A percentile compares a stretch with the other conserved stretches of the same genome.
phyloP scores from a whole-genome alignment of 2,888 invertebrate species.

The Conomelus anceps region DNA sequence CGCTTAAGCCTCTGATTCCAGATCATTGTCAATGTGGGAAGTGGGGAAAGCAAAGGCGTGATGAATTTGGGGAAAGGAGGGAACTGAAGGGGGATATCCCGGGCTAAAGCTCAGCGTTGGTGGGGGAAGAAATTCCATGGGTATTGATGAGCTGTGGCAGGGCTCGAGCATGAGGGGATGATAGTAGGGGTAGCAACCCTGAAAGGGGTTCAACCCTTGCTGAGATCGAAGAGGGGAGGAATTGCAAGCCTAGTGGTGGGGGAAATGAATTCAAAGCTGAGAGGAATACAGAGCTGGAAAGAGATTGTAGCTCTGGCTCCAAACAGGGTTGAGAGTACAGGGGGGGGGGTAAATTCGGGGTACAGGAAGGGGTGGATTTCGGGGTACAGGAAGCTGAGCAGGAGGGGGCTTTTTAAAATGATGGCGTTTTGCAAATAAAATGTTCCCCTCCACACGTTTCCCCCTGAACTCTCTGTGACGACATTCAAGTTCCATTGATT shows the following conservation, averaged over 20 bases:
- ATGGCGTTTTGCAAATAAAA: neutral
- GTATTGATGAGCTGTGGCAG: neutral
- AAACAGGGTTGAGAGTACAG: neutral
- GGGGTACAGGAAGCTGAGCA: neutral
- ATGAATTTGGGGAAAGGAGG: neutral
- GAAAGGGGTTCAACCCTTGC: neutral
- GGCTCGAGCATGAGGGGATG: neutral
- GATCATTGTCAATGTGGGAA: no score
- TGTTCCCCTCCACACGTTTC: neutral
- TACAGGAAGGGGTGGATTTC: neutral
- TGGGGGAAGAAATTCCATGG: neutral
- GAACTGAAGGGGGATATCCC: neutral
- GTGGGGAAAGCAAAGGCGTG: neutral
- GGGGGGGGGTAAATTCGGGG: neutral
- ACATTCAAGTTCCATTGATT: neutral
- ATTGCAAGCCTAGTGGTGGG: neutral
- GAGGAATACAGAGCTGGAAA: neutral
- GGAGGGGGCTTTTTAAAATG: neutral
- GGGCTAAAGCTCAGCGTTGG: neutral
- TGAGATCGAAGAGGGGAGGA: neutral
- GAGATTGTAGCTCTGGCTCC: neutral
- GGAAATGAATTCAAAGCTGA: neutral
- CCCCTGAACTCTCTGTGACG: neutral
- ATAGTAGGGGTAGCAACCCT: neutral
- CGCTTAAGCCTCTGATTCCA: neutral